Evolutionary conservation across 2,888 invertebrate genomes (phyloP), one percentile per base, ranked within the genome.

Genomic region (Acronicta leporina): DNA sequence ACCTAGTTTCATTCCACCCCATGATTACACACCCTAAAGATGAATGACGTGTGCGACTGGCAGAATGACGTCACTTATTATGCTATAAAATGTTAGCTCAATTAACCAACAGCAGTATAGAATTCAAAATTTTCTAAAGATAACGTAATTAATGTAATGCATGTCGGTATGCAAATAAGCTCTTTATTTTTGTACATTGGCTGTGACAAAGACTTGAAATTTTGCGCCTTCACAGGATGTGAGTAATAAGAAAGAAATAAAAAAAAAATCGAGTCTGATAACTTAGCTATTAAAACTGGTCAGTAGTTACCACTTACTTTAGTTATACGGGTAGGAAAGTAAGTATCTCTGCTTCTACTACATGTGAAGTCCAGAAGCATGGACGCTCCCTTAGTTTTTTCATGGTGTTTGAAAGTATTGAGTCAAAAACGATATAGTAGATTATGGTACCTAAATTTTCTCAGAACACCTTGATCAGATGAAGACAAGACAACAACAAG

Each of bases 141-240:
- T 68, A 68, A 57, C 16, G 30, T 27, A 58, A 72, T 65, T 64
- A 50, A 51, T 51, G 56, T 53, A 38, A 46, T n/a, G n/a, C n/a
- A n/a, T n/a, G n/a, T 30, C 25, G 38, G 45, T 43, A 62, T 64
- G 59, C 35, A 49, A 68, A 75, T 65, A 46, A 30, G 14, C 42
- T 71, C 30, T 48, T 59, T 68, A 59, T 52, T 71, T 57, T 61
- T 16, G 50, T 48, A 35, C 20, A 38, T 20, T 45, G 9, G 13
- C 13, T 38, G 20, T n/a, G 27, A 48, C 2, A n/a, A 16, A 35
- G 5, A 25, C 20, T 13, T 16, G 41, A 47, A 35, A 30, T 15
- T 8, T 50, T 25, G 49, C 33, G 44, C 30, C 20, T 40, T 41
- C 35, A 9, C 49, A 58, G 43, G 55, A 50, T 55, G 54, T 51